Evolutionary conservation across 2,797 vertebrate species (phyloP).

Genomic region (Lophotriccus pileatus): DNA sequence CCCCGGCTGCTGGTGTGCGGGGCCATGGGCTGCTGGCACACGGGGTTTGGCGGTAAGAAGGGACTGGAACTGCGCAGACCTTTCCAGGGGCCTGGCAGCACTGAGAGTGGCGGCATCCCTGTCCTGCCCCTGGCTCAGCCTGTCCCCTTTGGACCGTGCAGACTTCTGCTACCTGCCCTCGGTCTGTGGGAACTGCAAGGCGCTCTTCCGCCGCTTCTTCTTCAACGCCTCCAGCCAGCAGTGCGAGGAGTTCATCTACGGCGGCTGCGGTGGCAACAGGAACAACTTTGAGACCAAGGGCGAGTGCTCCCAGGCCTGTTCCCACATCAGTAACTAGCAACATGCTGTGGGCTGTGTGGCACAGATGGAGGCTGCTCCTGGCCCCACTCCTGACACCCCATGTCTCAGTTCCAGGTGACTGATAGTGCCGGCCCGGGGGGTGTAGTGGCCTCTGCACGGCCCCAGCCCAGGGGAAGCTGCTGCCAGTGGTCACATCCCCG

Average conservation of each 20-base stretch:
- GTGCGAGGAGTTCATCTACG: constrained; percentile 59
- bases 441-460: rapidly evolving
- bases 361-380: background rate
- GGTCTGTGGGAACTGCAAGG: constrained; percentile 30
- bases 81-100: rapidly evolving
- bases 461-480: background rate
- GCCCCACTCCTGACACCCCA: background rate
- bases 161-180: constrained; percentile 47
- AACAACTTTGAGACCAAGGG: constrained; percentile 47
- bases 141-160: background rate
- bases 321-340: background rate
- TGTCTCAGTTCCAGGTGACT: background rate
- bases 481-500: rapidly evolving
- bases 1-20: rapidly evolving
- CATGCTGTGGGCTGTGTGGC: rapidly evolving
- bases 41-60: rapidly evolving
- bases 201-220: background rate
- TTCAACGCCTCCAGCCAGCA: background rate
- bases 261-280: constrained; percentile 47
- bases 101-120: rapidly evolving
- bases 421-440: rapidly evolving
- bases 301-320: constrained; percentile 30
- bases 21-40: rapidly evolving
- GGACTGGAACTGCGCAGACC: background rate
- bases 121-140: background rate